Base-by-base conservation (phyloP, 2,797 vertebrate species). In the Morelia viridis region DNA sequence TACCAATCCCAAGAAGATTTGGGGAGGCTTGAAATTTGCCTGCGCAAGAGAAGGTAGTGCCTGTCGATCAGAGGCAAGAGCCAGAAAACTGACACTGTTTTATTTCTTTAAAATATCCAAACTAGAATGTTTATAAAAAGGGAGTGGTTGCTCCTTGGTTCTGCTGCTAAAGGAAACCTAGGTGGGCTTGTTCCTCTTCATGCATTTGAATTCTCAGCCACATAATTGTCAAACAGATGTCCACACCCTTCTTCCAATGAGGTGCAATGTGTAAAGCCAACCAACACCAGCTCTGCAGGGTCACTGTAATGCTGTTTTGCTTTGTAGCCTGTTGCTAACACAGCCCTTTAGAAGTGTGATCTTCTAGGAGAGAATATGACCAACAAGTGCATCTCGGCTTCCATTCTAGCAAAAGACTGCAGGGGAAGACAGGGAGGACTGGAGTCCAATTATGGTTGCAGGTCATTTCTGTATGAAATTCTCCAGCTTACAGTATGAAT, bases 1-100 rank as follows among this genome's bases (percentile, higher is more conserved):
- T 99, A 99, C 98, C 98, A 97, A 96, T 98, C 98, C 92, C 99
- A 98, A 0, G 99, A 99, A 96, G 98, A 99, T 94, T 98, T 99
- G 94, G 97, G 98, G 85, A 98, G 98, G 93, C 96, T 99, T 2
- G 99, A 99, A 97, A 98, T 95, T 92, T 98, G 97, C 96, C 97
- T 98, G 95, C 97, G 98, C 57, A 99, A 98, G 95, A 98, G 98
- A 89, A 98, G 98, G 98, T 99, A 98, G 98, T 97, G 91, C 96
- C 94, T 88, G 95, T 94, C 94, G 95, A 1, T 17, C 88, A 97
- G 96, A 95, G 1, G 0, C 76, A 84, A 7, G 6, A 10, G 61
- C 17, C 22, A 46, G 35, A 24, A 93, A 9, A 93, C 0, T 92
- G 91, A 95, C 95, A 94, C 71, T 4, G 6, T 56, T 90, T 90